These are phyloP conservation scores for Lampris megalopsis DNA, from an alignment of 2,113 vertebrate species.

Conservation along the genomic window DNA sequence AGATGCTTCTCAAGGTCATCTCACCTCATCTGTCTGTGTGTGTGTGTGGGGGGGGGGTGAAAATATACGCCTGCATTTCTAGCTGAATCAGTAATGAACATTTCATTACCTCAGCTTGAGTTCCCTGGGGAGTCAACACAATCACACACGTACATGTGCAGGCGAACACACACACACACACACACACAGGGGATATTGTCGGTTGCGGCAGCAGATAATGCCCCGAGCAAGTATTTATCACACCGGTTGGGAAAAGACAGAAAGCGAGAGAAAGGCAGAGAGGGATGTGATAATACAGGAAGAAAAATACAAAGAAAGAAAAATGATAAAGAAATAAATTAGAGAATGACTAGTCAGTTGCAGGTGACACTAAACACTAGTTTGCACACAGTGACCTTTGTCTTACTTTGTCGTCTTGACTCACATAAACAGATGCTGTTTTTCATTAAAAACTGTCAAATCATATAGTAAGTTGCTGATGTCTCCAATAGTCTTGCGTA, in stretches of 20 bases:
- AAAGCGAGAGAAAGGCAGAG: constrained; percentile 10
- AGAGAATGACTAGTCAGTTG: too few relatives aligned
- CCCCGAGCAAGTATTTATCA: constrained; percentile 63
- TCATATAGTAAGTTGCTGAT: too few relatives aligned
- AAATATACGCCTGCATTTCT: constrained; percentile 79
- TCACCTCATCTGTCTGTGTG: constrained; percentile 20
- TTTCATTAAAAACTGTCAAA: too few relatives aligned
- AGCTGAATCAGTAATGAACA: constrained; percentile 84
- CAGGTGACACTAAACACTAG: too few relatives aligned
- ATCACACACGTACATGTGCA: constrained; percentile 49
- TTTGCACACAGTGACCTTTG: too few relatives aligned
- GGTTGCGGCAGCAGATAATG: constrained; percentile 57
- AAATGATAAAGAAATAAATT: constrained; percentile 2
- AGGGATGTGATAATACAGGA: not conserved
- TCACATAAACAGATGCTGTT: too few relatives aligned
- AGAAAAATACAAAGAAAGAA: constrained; percentile 6
- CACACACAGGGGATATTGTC: constrained; percentile 11
- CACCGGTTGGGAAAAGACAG: constrained; percentile 49
- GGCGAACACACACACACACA: constrained; percentile 36
- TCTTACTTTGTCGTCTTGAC: too few relatives aligned
- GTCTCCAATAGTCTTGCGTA: too few relatives aligned
- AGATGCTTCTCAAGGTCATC: not conserved
- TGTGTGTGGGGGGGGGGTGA: constrained; percentile 58
- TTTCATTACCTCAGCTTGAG: constrained; percentile 81
- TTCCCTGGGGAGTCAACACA: constrained; percentile 68